Base-by-base conservation (phyloP, 1,140 invertebrate species). In the Yoshiicerus persimilis region DNA sequence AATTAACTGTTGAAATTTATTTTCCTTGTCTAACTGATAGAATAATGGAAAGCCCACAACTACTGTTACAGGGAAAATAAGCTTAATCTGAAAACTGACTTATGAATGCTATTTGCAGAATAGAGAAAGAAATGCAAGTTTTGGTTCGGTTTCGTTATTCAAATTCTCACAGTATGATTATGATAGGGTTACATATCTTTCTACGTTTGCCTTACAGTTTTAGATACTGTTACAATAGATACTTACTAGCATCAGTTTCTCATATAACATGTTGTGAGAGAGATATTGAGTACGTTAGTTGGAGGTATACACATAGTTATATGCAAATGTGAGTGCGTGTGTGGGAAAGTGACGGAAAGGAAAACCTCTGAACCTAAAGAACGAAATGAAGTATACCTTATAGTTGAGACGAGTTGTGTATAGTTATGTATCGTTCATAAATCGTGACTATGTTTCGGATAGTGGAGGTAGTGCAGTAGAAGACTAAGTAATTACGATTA, bases 341-440 rank as follows among this genome's bases (percentile, higher is more conserved):
- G 30, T 80, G 75, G 75, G 75, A 80, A 80, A 80, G 75, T 38
- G 75, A 36, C 32, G 36, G 75, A 80, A 80, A 80, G n/a, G 75
- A 80, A 80, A 80, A 80, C 32, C 32, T 36, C 13, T 38, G 30
- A 80, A 13, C 20, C n/a, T 16, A n/a, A 56, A 56, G 47, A 56
- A 56, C 23, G 23, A 25, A 30, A 27, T 6, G 6, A n/a, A 25
- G 27, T 30, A 27, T 66, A 30, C 11, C 36, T 32, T 80, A 13
- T 13, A 30, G 25, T 70, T 25, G 16, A 80, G 75, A 80, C 75
- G 32, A 80, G 75, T 80, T 80, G 16, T 38, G 75, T 80, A 32
- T 56, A n/a, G 13, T 39, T 39, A 56, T 56, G 47, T 56, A 56
- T 56, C 47, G 47, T 56, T 56, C 47, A n/a, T 56, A 56, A 56